These are phyloP conservation scores for Macrotus californicus DNA, from an alignment of 2,113 vertebrate species.

Conservation along the genomic window DNA sequence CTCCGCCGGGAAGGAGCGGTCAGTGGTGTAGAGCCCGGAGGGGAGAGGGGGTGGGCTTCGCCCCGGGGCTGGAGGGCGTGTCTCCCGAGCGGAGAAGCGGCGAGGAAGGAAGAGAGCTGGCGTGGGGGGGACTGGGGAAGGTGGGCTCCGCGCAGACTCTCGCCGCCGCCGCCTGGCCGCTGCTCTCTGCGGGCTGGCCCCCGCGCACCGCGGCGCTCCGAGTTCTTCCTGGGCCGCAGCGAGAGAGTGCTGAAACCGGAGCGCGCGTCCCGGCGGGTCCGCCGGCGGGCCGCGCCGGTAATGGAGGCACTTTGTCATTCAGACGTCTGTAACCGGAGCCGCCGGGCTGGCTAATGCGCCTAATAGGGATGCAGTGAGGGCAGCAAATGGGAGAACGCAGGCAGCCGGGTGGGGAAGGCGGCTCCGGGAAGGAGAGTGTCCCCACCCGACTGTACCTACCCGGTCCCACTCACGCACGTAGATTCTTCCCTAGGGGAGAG, in stretches of 20 bases:
- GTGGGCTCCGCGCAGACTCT: neutral
- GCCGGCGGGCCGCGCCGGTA: slow-evolving; percentile 70
- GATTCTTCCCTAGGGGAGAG: neutral
- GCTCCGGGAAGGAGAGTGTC: neutral
- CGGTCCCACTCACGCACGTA: neutral
- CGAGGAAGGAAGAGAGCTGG: neutral
- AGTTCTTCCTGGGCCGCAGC: slow-evolving; percentile 43
- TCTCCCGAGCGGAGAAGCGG: neutral
- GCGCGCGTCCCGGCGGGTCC: slow-evolving; percentile 38
- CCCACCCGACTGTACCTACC: neutral
- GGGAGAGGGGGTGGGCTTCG: neutral
- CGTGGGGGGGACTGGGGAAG: neutral
- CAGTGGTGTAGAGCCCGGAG: neutral
- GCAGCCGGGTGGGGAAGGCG: neutral
- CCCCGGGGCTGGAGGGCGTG: neutral
- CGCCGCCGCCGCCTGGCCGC: too few species aligned
- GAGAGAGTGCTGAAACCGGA: slow-evolving; percentile 57
- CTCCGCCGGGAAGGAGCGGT: neutral
- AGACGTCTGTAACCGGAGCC: slow-evolving; percentile 80
- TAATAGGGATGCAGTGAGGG: slow-evolving; percentile 63
- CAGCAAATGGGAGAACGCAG: slow-evolving; percentile 58
- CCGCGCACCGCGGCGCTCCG: neutral
- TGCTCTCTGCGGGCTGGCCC: neutral
- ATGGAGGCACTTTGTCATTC: slow-evolving; percentile 85
- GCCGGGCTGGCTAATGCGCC: slow-evolving; percentile 75